Evolutionary conservation across 2,797 vertebrate species (phyloP).

Genomic region (Hydrocynus forskahlii): DNA sequence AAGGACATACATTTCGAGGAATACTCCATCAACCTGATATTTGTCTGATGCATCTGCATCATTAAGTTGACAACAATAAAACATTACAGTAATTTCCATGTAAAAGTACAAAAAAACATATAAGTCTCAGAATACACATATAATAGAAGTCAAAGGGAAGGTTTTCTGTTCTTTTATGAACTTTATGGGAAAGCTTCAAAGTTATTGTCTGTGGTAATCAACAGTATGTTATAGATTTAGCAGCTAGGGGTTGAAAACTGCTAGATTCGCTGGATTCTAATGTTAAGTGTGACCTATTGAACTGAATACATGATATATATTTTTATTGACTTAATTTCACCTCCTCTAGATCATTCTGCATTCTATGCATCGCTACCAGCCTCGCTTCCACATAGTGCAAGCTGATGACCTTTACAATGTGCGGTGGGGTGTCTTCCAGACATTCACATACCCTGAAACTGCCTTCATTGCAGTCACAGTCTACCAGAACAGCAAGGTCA

Average conservation of each 20-base stretch:
- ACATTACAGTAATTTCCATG: no score
- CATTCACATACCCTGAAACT: constrained; percentile 90
- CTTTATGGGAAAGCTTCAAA: neutral
- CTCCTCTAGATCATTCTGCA: constrained; percentile 86
- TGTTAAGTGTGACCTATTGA: neutral
- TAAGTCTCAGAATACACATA: no score
- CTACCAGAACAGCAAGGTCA: constrained; percentile 91
- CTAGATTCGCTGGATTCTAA: neutral
- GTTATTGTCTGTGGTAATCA: neutral
- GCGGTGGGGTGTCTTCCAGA: constrained; percentile 89
- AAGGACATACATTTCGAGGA: constrained; percentile 49
- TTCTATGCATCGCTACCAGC: constrained; percentile 93
- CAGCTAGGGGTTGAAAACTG: neutral
- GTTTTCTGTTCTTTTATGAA: no score
- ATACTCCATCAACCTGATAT: constrained; percentile 6
- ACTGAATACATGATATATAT: neutral
- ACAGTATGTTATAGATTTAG: neutral
- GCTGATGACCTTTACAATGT: constrained; percentile 88
- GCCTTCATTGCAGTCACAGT: constrained; percentile 91
- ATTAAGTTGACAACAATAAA: neutral
- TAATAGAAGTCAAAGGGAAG: no score
- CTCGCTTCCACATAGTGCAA: constrained; percentile 90
- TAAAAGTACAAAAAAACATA: no score
- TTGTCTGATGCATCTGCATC: neutral
- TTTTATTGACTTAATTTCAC: neutral